These are phyloP conservation scores for Ptilonorhynchus violaceus DNA, from an alignment of 2,113 vertebrate genomes.

Conservation along the genomic window DNA sequence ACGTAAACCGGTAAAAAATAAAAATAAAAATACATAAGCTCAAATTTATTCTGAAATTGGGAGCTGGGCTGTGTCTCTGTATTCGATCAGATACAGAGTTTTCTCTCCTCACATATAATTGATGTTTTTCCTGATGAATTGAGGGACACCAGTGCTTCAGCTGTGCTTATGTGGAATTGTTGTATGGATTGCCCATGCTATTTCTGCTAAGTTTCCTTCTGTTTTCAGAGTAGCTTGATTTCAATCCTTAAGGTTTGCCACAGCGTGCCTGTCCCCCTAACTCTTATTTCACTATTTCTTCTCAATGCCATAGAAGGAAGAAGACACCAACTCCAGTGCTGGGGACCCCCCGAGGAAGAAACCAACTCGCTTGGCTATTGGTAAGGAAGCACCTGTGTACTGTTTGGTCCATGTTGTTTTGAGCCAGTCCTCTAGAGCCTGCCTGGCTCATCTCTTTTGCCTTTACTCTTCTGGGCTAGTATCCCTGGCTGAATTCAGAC, in stretches of 20 bases:
- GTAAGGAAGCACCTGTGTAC: slow-evolving; percentile 60
- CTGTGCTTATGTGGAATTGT: not conserved
- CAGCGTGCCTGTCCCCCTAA: not conserved
- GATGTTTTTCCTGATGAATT: not conserved
- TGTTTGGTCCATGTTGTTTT: not conserved
- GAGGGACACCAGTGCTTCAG: not conserved
- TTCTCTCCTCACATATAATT: not conserved
- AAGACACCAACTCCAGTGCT: slow-evolving; percentile 82
- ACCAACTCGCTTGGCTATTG: slow-evolving; percentile 94
- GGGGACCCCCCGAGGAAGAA: slow-evolving; percentile 98
- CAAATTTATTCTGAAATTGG: not conserved
- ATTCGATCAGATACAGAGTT: not conserved
- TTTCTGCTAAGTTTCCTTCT: not conserved
- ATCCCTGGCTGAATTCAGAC: not conserved
- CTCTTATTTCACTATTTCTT: not conserved
- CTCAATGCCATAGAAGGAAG: slow-evolving; percentile 77
- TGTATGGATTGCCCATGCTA: fast-evolving
- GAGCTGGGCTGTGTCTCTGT: not conserved
- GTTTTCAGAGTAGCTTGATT: not conserved
- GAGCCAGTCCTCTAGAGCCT: not conserved
- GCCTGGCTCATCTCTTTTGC: not conserved
- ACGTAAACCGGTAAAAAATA: slow-evolving; percentile 79
- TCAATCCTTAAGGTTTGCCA: not conserved
- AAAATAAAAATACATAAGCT: fast-evolving
- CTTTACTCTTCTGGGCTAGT: not conserved